Conservation (phyloP, 2,888 invertebrate species). For the Panorpa germanica region DNA sequence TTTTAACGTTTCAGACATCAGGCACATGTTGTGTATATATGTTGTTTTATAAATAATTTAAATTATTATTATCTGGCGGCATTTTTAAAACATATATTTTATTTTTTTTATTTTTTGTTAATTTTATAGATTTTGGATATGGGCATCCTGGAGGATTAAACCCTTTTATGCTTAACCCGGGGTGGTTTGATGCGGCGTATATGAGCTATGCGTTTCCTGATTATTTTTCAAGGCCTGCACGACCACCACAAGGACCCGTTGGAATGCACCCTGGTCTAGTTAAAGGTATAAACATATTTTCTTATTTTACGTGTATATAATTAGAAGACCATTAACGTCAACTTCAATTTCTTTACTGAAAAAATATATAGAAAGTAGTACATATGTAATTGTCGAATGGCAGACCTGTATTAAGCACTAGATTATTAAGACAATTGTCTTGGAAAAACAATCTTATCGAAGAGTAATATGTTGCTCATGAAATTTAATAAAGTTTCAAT, state of each 20-base stretch:
- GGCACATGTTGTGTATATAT: too few species aligned
- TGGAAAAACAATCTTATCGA: too few species aligned
- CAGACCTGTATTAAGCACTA: too few species aligned
- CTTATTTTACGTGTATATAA: neutral
- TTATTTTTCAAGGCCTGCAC: constrained; percentile 42
- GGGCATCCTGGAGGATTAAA: constrained; percentile 60
- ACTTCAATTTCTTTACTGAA: too few species aligned
- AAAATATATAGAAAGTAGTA: too few species aligned
- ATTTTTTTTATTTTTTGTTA: constrained; percentile 12
- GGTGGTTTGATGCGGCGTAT: constrained; percentile 72
- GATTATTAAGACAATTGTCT: too few species aligned
- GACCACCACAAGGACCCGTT: constrained; percentile 29
- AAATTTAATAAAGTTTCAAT: too few species aligned
- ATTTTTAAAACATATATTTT: constrained; percentile 10
- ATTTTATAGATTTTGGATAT: constrained; percentile 51
- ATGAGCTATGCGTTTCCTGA: constrained; percentile 56
- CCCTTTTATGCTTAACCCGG: constrained; percentile 62
- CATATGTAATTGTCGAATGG: too few species aligned
- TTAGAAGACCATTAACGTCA: neutral
- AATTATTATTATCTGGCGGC: too few species aligned
- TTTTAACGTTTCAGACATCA: too few species aligned
- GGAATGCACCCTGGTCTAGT: constrained; percentile 30
- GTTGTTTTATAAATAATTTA: too few species aligned
- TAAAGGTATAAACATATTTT: constrained; percentile 30
- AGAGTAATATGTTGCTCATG: too few species aligned